These are phyloP conservation scores for Hemitrygon akajei DNA, from an alignment of 2,797 vertebrate species.

Conservation along the genomic window DNA sequence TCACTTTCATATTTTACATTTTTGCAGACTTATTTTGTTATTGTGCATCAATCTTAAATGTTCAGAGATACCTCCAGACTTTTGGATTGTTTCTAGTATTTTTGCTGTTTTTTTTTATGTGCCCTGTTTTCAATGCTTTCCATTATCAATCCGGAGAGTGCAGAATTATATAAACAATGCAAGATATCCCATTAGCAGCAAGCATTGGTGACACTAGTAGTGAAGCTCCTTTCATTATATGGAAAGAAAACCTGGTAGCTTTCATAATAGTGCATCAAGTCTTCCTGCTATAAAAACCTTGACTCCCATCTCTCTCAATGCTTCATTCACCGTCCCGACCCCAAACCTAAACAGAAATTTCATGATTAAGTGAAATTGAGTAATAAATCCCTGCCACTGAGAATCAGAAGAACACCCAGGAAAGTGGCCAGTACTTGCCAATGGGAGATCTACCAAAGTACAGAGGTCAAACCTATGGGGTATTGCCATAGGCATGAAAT, in stretches of 20 bases:
- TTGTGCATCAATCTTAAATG: no score
- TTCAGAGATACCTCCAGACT: no score
- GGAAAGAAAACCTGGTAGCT: neutral
- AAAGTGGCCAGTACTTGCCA: neutral
- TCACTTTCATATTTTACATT: neutral
- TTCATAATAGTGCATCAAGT: neutral
- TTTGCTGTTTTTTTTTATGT: no score
- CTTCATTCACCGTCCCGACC: neutral
- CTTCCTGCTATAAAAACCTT: neutral
- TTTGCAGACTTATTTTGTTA: no score
- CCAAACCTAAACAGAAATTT: neutral
- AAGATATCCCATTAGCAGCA: neutral
- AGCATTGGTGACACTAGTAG: neutral
- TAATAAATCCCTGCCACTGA: neutral
- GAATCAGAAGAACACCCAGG: neutral
- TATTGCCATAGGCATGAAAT: neutral
- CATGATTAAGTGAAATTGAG: neutral
- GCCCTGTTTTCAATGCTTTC: neutral
- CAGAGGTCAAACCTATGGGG: neutral
- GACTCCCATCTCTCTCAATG: neutral
- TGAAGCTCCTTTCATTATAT: neutral
- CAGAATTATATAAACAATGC: neutral
- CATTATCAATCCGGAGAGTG: neutral
- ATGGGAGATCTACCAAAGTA: neutral
- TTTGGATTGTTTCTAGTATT: no score